A percentile compares a stretch with the other conserved stretches of the same genome.
Conservation (phyloP, 2,797 vertebrate genomes). For the Petrocephalus schoutedeni region DNA sequence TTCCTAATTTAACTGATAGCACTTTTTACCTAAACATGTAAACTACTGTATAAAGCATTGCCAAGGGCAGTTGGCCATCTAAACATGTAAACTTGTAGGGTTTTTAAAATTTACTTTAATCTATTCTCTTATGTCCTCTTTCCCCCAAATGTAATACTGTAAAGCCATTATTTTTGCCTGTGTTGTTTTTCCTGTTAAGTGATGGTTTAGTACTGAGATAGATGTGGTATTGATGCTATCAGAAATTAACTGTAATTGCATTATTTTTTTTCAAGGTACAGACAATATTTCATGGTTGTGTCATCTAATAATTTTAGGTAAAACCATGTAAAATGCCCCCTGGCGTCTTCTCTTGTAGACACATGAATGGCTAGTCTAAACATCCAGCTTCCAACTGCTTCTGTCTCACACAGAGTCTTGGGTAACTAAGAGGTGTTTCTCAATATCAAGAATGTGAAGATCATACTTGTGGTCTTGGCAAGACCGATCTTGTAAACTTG, state of each 20-base stretch:
- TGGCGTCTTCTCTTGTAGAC: background rate
- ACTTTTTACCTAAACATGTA: background rate
- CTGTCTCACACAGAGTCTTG: background rate
- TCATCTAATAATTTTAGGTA: background rate
- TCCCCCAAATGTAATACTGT: background rate
- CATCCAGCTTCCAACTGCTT: background rate
- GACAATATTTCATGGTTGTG: background rate
- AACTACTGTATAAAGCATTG: background rate
- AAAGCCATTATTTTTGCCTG: background rate
- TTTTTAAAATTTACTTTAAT: background rate
- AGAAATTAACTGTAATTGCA: background rate
- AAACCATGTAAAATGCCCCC: background rate
- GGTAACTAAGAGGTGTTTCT: background rate
- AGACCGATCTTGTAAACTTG: background rate
- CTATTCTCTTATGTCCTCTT: background rate
- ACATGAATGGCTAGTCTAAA: background rate
- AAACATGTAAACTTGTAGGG: background rate
- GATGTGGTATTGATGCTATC: background rate
- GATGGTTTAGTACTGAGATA: background rate
- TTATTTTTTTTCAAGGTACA: background rate
- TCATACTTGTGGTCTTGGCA: background rate
- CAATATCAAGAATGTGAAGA: background rate
- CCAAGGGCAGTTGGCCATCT: background rate
- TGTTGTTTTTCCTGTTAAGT: background rate
- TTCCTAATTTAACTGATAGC: background rate